phyloP scores from a whole-genome alignment of 2,888 invertebrate genomes.

The Tachina lurida region DNA sequence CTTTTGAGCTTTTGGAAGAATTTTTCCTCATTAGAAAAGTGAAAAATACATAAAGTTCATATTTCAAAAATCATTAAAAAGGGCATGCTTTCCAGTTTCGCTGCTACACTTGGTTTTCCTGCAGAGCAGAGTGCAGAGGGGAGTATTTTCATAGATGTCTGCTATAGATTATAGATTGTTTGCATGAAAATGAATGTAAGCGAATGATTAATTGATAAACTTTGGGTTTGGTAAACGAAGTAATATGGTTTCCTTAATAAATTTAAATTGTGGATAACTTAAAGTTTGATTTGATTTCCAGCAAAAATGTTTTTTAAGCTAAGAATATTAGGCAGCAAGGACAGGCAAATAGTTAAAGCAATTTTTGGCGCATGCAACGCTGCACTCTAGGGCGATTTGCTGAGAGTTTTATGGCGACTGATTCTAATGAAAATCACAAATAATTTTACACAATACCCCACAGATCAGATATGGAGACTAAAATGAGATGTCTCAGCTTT shows the following conservation, averaged over 20 bases:
- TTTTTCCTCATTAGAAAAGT: background rate
- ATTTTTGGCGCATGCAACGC: too few species aligned
- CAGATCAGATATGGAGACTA: too few species aligned
- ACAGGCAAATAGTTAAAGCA: too few species aligned
- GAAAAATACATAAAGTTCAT: slow-evolving; percentile 51
- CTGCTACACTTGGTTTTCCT: background rate
- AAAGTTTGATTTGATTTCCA: background rate
- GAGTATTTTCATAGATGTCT: slow-evolving; percentile 21
- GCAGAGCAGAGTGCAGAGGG: background rate
- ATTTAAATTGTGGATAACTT: background rate
- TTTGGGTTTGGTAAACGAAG: slow-evolving; percentile 30
- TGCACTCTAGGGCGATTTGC: too few species aligned
- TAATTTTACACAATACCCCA: too few species aligned
- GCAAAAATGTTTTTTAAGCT: background rate
- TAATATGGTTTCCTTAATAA: slow-evolving; percentile 1
- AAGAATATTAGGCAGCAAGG: too few species aligned
- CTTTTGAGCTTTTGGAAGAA: slow-evolving; percentile 14
- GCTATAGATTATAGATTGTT: slow-evolving; percentile 30
- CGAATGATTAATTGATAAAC: slow-evolving; percentile 60
- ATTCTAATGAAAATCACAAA: too few species aligned
- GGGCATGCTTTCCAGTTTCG: slow-evolving; percentile 19
- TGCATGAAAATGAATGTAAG: slow-evolving; percentile 23
- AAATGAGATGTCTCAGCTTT: too few species aligned
- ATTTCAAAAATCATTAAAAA: slow-evolving; percentile 65
- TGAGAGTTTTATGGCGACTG: too few species aligned